Evolutionary conservation across 64 coral and sea anemone species (phyloP).

Genomic region (Dendrophyllia cribrosa): DNA sequence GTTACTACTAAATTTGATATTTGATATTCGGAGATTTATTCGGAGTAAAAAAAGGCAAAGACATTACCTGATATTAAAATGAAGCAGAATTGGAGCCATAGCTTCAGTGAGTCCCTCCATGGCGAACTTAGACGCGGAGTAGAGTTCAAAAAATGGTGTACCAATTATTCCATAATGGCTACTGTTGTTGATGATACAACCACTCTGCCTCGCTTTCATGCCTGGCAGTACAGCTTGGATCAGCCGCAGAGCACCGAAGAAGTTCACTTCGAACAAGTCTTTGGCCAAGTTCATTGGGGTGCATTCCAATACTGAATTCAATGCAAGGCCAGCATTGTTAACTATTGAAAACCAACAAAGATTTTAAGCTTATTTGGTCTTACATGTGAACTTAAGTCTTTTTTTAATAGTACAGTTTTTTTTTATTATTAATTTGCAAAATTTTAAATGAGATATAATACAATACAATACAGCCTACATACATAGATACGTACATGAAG

Average conservation of each 20-base stretch:
- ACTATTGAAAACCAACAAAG: background rate
- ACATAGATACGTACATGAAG: no score
- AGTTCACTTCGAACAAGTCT: constrained; percentile 56
- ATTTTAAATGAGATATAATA: no score
- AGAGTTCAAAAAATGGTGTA: constrained; percentile 28
- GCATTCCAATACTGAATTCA: constrained; percentile 34
- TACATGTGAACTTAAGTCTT: no score
- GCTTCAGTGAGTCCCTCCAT: constrained; percentile 70
- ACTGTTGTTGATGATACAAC: constrained; percentile 63
- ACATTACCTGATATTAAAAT: constrained; percentile 76
- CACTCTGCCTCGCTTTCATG: constrained; percentile 61
- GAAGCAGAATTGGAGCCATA: constrained; percentile 39
- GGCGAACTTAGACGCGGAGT: constrained; percentile 75
- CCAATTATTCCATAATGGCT: constrained; percentile 49
- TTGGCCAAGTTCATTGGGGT: constrained; percentile 25
- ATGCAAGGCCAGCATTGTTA: constrained; percentile 60
- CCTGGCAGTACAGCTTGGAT: constrained; percentile 54
- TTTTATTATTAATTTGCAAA: no score
- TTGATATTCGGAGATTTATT: no score
- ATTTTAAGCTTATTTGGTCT: no score
- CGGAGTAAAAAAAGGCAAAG: no score
- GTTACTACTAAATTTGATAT: no score
- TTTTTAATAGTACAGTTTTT: no score
- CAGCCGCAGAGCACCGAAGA: constrained; percentile 58
- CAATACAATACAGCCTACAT: no score